Percentiles rank a stretch among this genome's conserved stretches.
These are phyloP conservation scores for Telmatochromis sp. DNA, from an alignment of 2,113 vertebrate genomes.

Conservation along the genomic window DNA sequence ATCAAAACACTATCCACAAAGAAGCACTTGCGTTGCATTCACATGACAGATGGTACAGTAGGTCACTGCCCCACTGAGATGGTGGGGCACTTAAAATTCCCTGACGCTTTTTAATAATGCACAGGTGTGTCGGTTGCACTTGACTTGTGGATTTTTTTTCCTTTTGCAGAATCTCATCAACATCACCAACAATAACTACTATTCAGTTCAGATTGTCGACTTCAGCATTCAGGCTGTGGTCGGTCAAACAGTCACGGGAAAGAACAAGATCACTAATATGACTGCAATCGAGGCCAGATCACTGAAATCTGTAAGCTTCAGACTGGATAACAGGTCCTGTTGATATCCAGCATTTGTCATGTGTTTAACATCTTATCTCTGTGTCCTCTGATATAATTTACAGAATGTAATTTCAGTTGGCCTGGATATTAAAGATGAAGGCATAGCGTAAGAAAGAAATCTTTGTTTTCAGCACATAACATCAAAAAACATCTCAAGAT, in stretches of 20 bases:
- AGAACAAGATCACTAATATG: constrained; percentile 55
- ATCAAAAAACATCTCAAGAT: neutral
- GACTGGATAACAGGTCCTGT: neutral
- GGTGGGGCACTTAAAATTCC: neutral
- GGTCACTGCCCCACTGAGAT: neutral
- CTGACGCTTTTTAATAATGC: neutral
- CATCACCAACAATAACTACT: constrained; percentile 81
- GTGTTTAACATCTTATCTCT: neutral
- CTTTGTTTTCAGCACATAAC: neutral
- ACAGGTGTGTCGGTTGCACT: neutral
- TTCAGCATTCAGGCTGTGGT: constrained; percentile 75
- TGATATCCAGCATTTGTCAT: neutral
- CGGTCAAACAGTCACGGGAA: constrained; percentile 63
- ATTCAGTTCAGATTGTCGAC: constrained; percentile 60
- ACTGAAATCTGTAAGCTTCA: constrained; percentile 65
- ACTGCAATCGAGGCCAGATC: constrained; percentile 62
- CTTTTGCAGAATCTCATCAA: constrained; percentile 74
- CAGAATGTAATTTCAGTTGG: constrained; percentile 41
- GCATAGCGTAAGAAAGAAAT: constrained; percentile 51
- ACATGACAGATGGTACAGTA: neutral
- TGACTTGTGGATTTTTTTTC: neutral
- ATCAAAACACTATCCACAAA: neutral
- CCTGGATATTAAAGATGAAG: constrained; percentile 41
- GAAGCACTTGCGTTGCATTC: neutral
- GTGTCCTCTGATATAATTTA: neutral